Base-by-base conservation (phyloP, 2,797 vertebrate species). In the Poecilia wingei region DNA sequence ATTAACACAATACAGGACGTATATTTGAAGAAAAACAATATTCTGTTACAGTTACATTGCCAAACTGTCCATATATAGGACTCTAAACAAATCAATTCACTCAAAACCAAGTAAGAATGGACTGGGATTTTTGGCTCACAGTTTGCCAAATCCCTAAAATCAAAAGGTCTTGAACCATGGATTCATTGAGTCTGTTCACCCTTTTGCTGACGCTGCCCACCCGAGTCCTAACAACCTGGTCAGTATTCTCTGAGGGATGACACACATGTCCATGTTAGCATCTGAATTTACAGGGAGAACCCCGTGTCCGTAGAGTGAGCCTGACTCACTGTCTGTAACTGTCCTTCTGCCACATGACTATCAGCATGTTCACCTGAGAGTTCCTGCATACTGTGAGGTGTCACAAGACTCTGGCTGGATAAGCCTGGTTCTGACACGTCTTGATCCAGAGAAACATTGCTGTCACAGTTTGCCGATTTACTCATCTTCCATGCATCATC, bases 171-270 rank as follows among this genome's bases (percentile, higher is more conserved):
- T 33, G 76, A 53, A 66, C 66, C 76, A 79, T 79, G 3, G 77
- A 28, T 4, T 78, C 77, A 64, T 75, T 74, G 13, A 77, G 49
- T 43, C 70, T 20, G 25, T 77, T 77, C 3, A 79, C 82, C 20
- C 6, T 70, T 49, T 74, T 77, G 3, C 41, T 76, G 12, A 79
- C 74, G 7, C 74, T 43, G 1, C 70, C 74, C 4, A 49, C 74
- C 1, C n/a, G 12, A 10, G 82, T 83, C n/a, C 64, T 18, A 43
- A 43, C 41, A 9, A 43, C 41, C 9, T 43, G 41, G 41, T 9
- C 41, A 43, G 41, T 9, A 43, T 55, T 12, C 12, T n/a, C 39
- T 20, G 25, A 1, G 10, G 69, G 41, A 46, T 46, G 68, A 14
- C 43, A 28, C 43, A 28, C 55, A 46, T 53, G 47, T 53, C 72